A percentile compares a stretch with the other conserved stretches of the same genome.
Conservation (phyloP, 2,797 vertebrate genomes). For the Geotrypetes seraphini region DNA sequence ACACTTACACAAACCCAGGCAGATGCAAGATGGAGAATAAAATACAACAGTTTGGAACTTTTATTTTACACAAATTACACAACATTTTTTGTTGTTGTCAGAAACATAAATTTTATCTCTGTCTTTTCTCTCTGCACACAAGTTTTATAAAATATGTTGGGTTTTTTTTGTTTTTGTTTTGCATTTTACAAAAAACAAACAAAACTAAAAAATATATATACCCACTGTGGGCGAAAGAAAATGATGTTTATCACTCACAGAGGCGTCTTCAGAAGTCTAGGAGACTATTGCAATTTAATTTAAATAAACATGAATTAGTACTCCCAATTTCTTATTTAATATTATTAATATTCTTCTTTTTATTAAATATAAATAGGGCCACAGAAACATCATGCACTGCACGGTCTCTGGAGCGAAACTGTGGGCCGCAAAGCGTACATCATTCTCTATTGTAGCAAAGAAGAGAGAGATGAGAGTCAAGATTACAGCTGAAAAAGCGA, state of each 20-base stretch:
- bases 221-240: neutral
- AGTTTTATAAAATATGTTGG: conserved; percentile 8
- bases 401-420: conserved; percentile 50
- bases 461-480: conserved; percentile 3
- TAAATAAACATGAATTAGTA: conserved; percentile 26
- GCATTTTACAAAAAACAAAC: conserved; percentile 1
- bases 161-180: neutral
- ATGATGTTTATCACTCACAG: neutral
- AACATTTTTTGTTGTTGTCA: neutral
- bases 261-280: conserved; percentile 1
- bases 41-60: conserved; percentile 20
- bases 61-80: conserved; percentile 33
- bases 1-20: neutral
- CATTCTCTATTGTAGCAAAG: conserved; percentile 6
- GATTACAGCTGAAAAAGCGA: conserved; percentile 6
- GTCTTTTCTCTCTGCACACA: conserved; percentile 13
- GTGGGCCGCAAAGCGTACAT: conserved; percentile 9
- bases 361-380: conserved; percentile 61
- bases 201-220: too few relatives aligned
- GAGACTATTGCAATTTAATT: conserved; percentile 15
- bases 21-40: conserved; percentile 15
- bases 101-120: conserved; percentile 8
- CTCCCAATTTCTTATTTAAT: conserved; percentile 49
- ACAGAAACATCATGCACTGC: conserved; percentile 71
- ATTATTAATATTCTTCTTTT: conserved; percentile 38